A percentile compares a stretch with the other conserved stretches of the same genome.
Evolutionary conservation across 2,797 vertebrate genomes (phyloP).

Genomic region (Coreius guichenoti): DNA sequence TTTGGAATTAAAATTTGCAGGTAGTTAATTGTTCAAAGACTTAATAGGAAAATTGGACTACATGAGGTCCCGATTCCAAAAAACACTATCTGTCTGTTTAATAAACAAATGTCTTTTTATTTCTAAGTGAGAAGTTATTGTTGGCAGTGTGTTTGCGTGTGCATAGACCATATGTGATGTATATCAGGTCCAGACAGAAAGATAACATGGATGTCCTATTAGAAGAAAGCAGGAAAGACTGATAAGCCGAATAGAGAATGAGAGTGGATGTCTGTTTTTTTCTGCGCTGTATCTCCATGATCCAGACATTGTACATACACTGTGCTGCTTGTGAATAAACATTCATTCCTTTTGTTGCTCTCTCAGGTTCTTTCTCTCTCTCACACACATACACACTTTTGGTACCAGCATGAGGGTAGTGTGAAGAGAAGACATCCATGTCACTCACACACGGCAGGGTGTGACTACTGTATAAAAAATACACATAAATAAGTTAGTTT

Average conservation of each 20-base stretch:
- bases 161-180: slow-evolving; percentile 48
- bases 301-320: slow-evolving; percentile 10
- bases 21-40: neutral
- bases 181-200: slow-evolving; percentile 68
- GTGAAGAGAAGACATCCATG: slow-evolving; percentile 63
- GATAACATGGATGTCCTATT: slow-evolving; percentile 61
- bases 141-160: slow-evolving; percentile 29
- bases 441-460: slow-evolving; percentile 11
- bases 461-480: slow-evolving; percentile 25
- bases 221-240: slow-evolving; percentile 62
- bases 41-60: neutral
- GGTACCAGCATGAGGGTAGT: slow-evolving; percentile 78
- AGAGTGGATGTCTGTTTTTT: slow-evolving; percentile 40
- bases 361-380: slow-evolving; percentile 14
- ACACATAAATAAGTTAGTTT: neutral
- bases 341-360: slow-evolving; percentile 4
- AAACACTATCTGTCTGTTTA: neutral
- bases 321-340: slow-evolving; percentile 27
- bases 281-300: slow-evolving; percentile 29
- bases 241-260: slow-evolving; percentile 67
- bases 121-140: slow-evolving; percentile 20
- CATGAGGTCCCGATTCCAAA: neutral
- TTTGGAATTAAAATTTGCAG: neutral
- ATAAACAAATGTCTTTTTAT: slow-evolving; percentile 14
- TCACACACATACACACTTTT: slow-evolving; percentile 22